phyloP scores from a whole-genome alignment of 2,888 invertebrate species.

The Unio delphinus region DNA sequence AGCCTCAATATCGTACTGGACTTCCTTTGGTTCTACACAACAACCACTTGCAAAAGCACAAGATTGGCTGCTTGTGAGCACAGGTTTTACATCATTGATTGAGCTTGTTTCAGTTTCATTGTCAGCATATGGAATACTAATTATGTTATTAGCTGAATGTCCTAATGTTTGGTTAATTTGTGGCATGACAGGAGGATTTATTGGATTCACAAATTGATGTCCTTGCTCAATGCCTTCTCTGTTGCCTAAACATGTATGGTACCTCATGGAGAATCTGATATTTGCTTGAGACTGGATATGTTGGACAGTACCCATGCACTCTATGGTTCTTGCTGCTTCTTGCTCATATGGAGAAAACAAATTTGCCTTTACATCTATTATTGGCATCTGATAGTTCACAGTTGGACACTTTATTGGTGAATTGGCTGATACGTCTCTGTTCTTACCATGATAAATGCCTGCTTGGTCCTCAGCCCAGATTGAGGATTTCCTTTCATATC shows the following conservation, averaged over 20 bases:
- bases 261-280: constrained; percentile 22
- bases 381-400: no score
- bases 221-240: no score
- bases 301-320: background rate
- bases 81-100: constrained; percentile 7
- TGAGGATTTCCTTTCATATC: background rate
- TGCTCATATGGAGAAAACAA: no score
- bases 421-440: no score
- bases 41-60: constrained; percentile 10
- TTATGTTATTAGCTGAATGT: background rate
- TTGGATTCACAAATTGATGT: no score
- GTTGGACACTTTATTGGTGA: no score
- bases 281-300: constrained; percentile 15
- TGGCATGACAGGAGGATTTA: no score
- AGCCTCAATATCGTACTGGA: constrained; percentile 33
- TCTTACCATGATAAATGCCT: no score
- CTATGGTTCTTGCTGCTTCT: no score
- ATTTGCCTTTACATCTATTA: no score
- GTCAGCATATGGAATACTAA: background rate
- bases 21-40: constrained; percentile 7
- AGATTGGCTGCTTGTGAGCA: constrained; percentile 11
- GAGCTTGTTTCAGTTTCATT: background rate
- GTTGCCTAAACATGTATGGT: no score
- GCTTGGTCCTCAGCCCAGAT: background rate
- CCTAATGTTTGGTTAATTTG: background rate